A percentile compares a stretch with the other conserved stretches of the same genome.
phyloP scores from a whole-genome alignment of 2,888 invertebrate species.

The Tortricodes alternella region DNA sequence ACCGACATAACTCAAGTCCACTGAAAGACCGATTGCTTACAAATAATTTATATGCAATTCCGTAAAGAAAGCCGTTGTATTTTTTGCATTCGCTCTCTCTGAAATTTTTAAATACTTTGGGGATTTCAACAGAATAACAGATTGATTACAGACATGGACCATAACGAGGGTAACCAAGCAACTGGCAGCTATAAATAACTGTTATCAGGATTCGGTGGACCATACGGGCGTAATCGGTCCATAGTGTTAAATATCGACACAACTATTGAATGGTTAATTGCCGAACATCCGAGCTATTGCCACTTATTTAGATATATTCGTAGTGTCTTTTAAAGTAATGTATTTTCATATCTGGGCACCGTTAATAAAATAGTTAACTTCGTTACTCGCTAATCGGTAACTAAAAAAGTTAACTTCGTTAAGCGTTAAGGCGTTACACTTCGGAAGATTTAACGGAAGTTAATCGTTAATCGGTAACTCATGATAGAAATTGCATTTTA shows the following conservation, averaged over 20 bases:
- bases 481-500: too few species aligned
- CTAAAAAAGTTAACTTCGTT: too few species aligned
- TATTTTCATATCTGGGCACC: too few species aligned
- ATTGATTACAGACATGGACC: slow-evolving; percentile 36
- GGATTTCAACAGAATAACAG: background rate
- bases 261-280: slow-evolving; percentile 23
- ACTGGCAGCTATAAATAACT: slow-evolving; percentile 66
- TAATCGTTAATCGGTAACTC: too few species aligned
- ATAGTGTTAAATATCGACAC: slow-evolving; percentile 41
- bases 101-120: background rate
- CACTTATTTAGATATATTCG: background rate
- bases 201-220: slow-evolving; percentile 59
- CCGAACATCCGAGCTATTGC: slow-evolving; percentile 15
- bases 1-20: slow-evolving; percentile 44
- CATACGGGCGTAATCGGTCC: slow-evolving; percentile 48
- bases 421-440: too few species aligned
- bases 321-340: background rate
- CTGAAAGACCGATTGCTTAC: background rate
- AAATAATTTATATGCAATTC: background rate
- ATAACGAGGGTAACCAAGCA: slow-evolving; percentile 45
- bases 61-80: background rate
- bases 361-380: too few species aligned
- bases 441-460: too few species aligned
- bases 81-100: background rate
- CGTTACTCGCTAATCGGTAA: too few species aligned